These are phyloP conservation scores for Chamaea fasciata DNA, from an alignment of 2,113 vertebrate species.

Conservation along the genomic window DNA sequence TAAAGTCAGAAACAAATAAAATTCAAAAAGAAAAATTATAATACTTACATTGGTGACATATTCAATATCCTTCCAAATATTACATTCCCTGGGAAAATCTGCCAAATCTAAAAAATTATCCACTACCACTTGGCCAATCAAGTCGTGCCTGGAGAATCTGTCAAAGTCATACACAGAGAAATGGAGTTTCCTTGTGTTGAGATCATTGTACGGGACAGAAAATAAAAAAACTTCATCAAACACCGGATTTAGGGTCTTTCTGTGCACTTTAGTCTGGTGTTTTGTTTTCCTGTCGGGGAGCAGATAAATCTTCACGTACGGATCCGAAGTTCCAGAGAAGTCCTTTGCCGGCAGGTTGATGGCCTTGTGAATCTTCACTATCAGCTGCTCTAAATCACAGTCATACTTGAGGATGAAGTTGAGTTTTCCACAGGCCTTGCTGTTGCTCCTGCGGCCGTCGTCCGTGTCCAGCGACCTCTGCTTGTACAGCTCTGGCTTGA, in stretches of 20 bases:
- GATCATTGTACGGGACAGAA: conserved; percentile 91
- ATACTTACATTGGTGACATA: conserved; percentile 95
- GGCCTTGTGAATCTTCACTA: conserved; percentile 97
- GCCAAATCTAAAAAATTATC: conserved; percentile 98
- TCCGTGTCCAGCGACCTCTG: conserved; percentile 93
- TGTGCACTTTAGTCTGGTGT: conserved; percentile 98
- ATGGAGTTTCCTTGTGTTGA: conserved; percentile 91
- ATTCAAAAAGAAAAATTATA: not conserved
- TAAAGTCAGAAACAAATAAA: not conserved
- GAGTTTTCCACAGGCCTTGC: conserved; percentile 87
- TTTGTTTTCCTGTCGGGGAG: conserved; percentile 97
- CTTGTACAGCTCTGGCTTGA: conserved; percentile 97
- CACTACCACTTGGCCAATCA: conserved; percentile 96
- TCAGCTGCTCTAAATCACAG: conserved; percentile 94
- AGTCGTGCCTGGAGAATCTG: conserved; percentile 95
- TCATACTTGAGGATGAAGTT: conserved; percentile 96
- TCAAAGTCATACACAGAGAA: conserved; percentile 99
- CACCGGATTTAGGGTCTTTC: conserved; percentile 95
- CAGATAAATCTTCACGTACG: conserved; percentile 97
- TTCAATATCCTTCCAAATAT: conserved; percentile 93
- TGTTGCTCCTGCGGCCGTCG: conserved; percentile 79
- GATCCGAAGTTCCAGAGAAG: conserved; percentile 97
- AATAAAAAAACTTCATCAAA: conserved; percentile 99
- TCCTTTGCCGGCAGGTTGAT: conserved; percentile 96
- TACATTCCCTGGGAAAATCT: conserved; percentile 96